Evolutionary conservation across 2,113 vertebrate species (phyloP), one percentile per base, ranked within the genome.

Genomic region (Ictalurus furcatus): DNA sequence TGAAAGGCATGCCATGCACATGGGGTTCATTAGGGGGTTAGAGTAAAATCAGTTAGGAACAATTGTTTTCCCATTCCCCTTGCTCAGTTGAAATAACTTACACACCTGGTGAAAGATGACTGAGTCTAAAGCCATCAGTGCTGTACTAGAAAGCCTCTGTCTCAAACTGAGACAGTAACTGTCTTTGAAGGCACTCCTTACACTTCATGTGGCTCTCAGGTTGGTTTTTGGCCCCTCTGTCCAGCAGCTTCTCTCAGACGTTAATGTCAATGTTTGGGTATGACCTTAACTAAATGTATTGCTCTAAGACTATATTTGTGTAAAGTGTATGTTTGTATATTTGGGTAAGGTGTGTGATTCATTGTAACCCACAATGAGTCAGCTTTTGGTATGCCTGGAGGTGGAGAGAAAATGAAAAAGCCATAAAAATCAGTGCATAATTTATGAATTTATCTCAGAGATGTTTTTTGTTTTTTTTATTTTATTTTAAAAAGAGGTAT

Each of bases 21-120:
- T 96, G 95, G 94, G 93, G 92, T 95, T 96, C 93, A 96, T 96
- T 96, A 96, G 87, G 91, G 92, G 94, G 94, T 94, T 95, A 93
- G 92, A 89, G 94, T 89, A 92, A 96, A 96, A 96, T 95, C 94
- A 95, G 94, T 95, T 95, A 95, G 92, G 93, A 96, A 95, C 95
- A 96, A 95, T 96, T 95, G 95, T 96, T 95, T 96, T 96, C 93
- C 94, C 95, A 95, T 94, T 95, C 91, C 90, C 89, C 92, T 91
- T 88, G 91, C 92, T 95, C 92, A 92, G 94, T 90, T 90, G 91
- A 89, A 96, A 94, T 93, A 93, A 90, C 92, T 91, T 90, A 91
- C 87, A 90, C 67, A 91, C 52, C 86, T 37, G 86, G 40, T 88
- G 84, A 87, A 86, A 92, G 86, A 92, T 93, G 91, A 91, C 89